These are phyloP conservation scores for Metaphire vulgaris DNA, from an alignment of 1,140 invertebrate species.

Conservation along the genomic window DNA sequence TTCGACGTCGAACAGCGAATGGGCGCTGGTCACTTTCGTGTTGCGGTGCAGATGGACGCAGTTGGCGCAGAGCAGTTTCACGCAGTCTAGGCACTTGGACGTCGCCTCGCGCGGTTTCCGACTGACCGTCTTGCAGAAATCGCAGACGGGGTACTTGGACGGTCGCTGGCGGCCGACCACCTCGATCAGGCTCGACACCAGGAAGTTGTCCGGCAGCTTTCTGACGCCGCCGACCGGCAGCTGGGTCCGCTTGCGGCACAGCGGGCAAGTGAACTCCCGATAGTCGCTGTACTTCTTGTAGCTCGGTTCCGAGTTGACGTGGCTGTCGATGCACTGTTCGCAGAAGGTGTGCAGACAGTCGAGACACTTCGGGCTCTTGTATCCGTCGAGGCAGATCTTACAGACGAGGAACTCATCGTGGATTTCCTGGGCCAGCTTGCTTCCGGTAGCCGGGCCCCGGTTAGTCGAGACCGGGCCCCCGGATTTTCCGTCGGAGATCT, in stretches of 20 bases:
- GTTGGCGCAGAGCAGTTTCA: slow-evolving; percentile 51
- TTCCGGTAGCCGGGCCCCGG: slow-evolving; percentile 3
- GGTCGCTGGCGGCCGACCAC: slow-evolving; percentile 46
- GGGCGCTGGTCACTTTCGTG: slow-evolving; percentile 50
- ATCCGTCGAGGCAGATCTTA: slow-evolving; percentile 48
- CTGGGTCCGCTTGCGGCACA: slow-evolving; percentile 53
- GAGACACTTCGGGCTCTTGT: slow-evolving; percentile 65
- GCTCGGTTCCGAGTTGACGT: slow-evolving; percentile 48
- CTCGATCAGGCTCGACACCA: slow-evolving; percentile 52
- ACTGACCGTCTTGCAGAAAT: slow-evolving; percentile 52
- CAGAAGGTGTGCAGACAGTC: slow-evolving; percentile 89
- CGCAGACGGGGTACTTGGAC: slow-evolving; percentile 51
- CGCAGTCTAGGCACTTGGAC: slow-evolving; percentile 54
- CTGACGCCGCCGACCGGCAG: slow-evolving; percentile 52
- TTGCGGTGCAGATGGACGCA: slow-evolving; percentile 50
- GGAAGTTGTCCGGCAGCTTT: slow-evolving; percentile 54
- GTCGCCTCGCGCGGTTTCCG: slow-evolving; percentile 48
- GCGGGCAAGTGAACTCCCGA: slow-evolving; percentile 53
- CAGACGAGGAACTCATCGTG: slow-evolving; percentile 44
- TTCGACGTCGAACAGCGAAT: slow-evolving; percentile 52
- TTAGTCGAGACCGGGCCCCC: not conserved
- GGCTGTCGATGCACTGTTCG: slow-evolving; percentile 64
- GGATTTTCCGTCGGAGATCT: not conserved
- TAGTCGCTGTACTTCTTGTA: slow-evolving; percentile 54
- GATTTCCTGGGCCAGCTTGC: slow-evolving; percentile 29